These are phyloP conservation scores for Hiodon alosoides DNA, from an alignment of 2,113 vertebrate species.

Conservation along the genomic window DNA sequence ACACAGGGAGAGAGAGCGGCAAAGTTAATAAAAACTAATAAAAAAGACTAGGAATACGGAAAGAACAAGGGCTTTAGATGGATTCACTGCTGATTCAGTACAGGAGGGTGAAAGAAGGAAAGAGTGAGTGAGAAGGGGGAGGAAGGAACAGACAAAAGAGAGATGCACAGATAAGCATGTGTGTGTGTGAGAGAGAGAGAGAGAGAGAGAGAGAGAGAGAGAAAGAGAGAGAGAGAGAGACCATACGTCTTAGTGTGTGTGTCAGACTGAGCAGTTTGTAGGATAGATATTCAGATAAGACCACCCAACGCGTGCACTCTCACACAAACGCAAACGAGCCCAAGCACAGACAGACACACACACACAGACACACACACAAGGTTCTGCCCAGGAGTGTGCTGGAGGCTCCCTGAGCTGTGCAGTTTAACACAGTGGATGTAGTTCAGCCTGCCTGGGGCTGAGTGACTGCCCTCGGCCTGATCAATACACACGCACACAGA, in stretches of 20 bases:
- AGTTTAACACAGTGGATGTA: conserved; percentile 12
- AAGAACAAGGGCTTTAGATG: conserved; percentile 66
- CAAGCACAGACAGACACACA: neutral
- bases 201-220: conserved; percentile 17
- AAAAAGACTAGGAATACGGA: conserved; percentile 63
- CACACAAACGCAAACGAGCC: neutral
- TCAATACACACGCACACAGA: conserved; percentile 8
- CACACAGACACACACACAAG: neutral
- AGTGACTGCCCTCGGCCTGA: neutral
- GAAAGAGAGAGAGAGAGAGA: conserved; percentile 16
- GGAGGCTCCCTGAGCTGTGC: neutral
- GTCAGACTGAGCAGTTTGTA: neutral
- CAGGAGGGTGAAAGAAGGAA: conserved; percentile 34
- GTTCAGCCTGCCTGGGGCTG: conserved; percentile 7
- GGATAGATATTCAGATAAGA: neutral
- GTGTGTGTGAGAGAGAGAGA: conserved; percentile 8
- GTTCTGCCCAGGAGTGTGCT: neutral
- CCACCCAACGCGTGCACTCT: neutral
- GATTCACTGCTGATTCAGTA: conserved; percentile 55
- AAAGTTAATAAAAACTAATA: conserved; percentile 79
- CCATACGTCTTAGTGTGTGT: neutral
- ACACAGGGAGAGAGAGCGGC: conserved; percentile 57
- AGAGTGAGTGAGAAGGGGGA: conserved; percentile 13
- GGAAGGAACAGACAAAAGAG: conserved; percentile 29
- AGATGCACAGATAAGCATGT: conserved; percentile 27